Evolutionary conservation across 2,797 vertebrate species (phyloP).

Genomic region (Coregonus ussuriensis): DNA sequence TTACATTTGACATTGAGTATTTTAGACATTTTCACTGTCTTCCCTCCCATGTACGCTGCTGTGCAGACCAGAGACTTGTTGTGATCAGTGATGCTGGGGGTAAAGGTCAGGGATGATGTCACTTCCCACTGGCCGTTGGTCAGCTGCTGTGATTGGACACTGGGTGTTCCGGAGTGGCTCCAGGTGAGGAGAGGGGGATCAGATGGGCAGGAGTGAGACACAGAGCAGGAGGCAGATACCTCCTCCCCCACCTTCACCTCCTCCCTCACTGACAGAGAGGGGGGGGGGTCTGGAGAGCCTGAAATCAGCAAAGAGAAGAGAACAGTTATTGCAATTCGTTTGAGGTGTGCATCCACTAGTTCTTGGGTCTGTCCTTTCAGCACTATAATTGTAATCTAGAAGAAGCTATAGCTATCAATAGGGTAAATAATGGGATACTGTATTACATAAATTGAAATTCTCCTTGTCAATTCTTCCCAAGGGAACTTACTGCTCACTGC

Average conservation of each 20-base stretch:
- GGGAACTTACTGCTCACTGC: conserved; percentile 58
- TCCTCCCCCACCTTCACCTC: conserved; percentile 29
- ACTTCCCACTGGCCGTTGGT: conserved; percentile 47
- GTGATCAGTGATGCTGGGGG: conserved; percentile 40
- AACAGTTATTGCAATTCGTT: no score
- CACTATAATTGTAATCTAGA: conserved; percentile 13
- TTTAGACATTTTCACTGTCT: neutral
- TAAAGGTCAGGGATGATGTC: conserved; percentile 64
- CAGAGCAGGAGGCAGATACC: conserved; percentile 58
- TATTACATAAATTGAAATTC: neutral
- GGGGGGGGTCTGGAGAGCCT: no score
- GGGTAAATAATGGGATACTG: no score
- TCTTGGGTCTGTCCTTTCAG: neutral
- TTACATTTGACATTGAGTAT: conserved; percentile 65
- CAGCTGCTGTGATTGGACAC: conserved; percentile 26
- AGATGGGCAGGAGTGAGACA: conserved; percentile 62
- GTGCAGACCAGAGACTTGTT: conserved; percentile 55
- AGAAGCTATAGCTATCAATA: neutral
- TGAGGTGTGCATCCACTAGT: no score
- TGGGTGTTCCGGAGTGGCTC: conserved; percentile 54
- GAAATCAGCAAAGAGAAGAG: no score
- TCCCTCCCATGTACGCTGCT: conserved; percentile 46
- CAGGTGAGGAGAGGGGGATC: conserved; percentile 66
- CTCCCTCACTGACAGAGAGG: neutral
- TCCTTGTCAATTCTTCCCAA: neutral